Base-by-base conservation (phyloP, 2,888 invertebrate genomes). In the Euzophera pinguis region DNA sequence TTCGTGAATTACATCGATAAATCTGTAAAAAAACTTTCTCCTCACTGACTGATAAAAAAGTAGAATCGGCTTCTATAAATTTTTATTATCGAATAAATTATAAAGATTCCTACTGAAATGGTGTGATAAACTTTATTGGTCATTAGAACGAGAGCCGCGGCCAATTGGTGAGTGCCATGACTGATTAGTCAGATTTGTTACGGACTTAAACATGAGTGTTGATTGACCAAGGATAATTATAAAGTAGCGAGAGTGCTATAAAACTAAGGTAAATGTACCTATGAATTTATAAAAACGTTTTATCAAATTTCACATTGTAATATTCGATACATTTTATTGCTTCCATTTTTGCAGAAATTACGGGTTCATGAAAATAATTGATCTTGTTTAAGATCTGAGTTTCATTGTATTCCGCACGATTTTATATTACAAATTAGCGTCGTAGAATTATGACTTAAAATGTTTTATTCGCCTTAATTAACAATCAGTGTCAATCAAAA, bases 61-160 rank as follows among this genome's bases (percentile, higher is more conserved):
- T 70, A 71, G 67, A 76, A 73, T 73, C 62, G 72, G 65, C 67
- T 69, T 69, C 64, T 68, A 74, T 79, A 79, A 80, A 75, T 62
- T 75, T 84, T 84, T 78, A 85, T 80, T 64, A 71, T 64, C 65
- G 61, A 63, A 75, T 83, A 79, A 22, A 85, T 84, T 84, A 78
- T 73, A 66, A 64, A 72, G 78, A 81, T 84, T 84, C 81, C 85
- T 87, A 87, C 85, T 73, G 84, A 78, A 85, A 78, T 84, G 76
- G 84, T 82, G 82, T 84, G 80, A 81, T 86, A 81, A 86, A 87
- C 62, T 86, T 86, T 85, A 86, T 85, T 81, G 85, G 73, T 83
- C 81, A 81, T 82, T 83, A 78, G 71, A 78, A 76, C 67, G 79
- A 84, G 76, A 71, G 69, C 73, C 84, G 81, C 67, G 63, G 62